phyloP scores from a whole-genome alignment of 2,888 invertebrate genomes.

The Spisula subtruncata region DNA sequence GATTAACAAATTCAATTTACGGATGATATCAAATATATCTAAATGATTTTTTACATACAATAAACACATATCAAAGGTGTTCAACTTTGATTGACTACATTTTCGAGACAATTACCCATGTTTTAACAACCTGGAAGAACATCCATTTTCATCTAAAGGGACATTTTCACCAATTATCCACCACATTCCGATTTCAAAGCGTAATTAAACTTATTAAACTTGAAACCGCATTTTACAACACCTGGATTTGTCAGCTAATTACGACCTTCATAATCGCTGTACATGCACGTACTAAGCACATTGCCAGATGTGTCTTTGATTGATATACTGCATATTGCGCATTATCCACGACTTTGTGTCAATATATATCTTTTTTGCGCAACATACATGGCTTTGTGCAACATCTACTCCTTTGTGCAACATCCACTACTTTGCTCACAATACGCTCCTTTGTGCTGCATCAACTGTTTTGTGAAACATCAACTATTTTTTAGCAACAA shows the following conservation, averaged over 20 bases:
- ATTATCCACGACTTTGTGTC: too few relatives aligned
- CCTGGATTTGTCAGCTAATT: constrained; percentile 3
- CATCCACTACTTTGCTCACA: too few relatives aligned
- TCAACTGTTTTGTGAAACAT: too few relatives aligned
- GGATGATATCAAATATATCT: neutral
- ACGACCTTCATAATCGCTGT: neutral
- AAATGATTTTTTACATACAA: neutral
- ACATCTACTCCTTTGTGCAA: too few relatives aligned
- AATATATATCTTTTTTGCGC: too few relatives aligned
- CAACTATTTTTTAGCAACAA: too few relatives aligned
- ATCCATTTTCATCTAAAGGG: neutral
- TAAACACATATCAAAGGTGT: constrained; percentile 8
- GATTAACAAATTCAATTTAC: constrained; percentile 30
- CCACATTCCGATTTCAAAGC: constrained; percentile 16
- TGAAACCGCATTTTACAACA: constrained; percentile 5
- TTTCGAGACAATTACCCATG: neutral
- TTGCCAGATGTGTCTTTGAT: neutral
- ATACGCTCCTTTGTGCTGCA: too few relatives aligned
- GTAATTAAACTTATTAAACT: constrained; percentile 28
- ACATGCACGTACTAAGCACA: neutral
- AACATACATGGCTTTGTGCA: too few relatives aligned
- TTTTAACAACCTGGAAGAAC: neutral
- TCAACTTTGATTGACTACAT: constrained; percentile 12
- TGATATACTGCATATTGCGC: neutral
- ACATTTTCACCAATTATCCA: neutral